Base-by-base conservation (phyloP, 2,797 vertebrate genomes). In the Sphaeramia orbicularis region DNA sequence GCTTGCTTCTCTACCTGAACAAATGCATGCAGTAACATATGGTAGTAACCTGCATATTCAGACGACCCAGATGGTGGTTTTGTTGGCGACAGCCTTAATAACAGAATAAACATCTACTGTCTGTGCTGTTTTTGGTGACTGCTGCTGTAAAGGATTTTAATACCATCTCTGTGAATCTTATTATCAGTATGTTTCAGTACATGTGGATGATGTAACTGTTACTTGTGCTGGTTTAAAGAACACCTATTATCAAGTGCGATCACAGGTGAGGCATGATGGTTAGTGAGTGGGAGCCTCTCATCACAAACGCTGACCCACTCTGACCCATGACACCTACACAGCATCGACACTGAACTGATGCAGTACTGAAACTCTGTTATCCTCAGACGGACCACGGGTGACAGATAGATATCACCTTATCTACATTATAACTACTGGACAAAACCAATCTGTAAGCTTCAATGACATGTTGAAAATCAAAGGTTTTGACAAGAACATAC, bases 251-350 rank as follows among this genome's bases (percentile, higher is more conserved):
- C 78, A 80, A 87, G 69, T 21, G 42, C 78, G 84, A 84, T 86
- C 85, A 90, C 84, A 89, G 81, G 77, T 87, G 82, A 90, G 71
- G 79, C 84, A 86, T 89, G 85, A 84, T 83, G 58, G 76, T 74
- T 72, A 1, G 74, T 77, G 89, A 82, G 86, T 88, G 87, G 89
- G 89, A 61, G 86, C 83, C 74, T 83, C 81, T 90, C 74, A 86
- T 87, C 85, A 83, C 80, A 84, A 85, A 71, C 60, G 36, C 78
- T 78, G 86, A 72, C 83, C 54, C 35, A 74, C 78, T 62, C 58
- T 70, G 78, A 85, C 75, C 69, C 49, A 10, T 36, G 19, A 86
- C 89, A 76, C 90, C 90, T 81, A 89, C 90, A 81, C 88, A 75
- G 65, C 27, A 67, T 81, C 85, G 81, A 83, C 82, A 83, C 67